Evolutionary conservation across 30 jellyfish, hydroid and myxozoan species (phyloP).

Genomic region (Turritopsis dohrnii): DNA sequence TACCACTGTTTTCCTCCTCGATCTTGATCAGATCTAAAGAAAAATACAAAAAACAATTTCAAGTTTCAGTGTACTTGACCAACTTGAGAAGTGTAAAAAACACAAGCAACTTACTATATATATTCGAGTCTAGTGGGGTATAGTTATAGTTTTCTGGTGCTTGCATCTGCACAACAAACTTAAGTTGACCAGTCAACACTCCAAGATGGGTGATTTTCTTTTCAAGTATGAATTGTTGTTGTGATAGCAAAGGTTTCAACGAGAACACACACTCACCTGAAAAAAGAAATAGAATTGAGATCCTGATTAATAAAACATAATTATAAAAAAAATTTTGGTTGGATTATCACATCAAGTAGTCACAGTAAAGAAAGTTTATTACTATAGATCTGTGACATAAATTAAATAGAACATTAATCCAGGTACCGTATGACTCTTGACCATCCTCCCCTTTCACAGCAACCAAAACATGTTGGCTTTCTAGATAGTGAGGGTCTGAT

Average conservation of each 20-base stretch:
- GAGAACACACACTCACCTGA: conserved; percentile 87
- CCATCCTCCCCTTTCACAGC: conserved; percentile 95
- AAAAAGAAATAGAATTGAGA: background rate
- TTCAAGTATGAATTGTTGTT: conserved; percentile 30
- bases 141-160: background rate
- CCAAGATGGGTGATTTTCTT: conserved; percentile 74
- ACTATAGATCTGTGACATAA: too few relatives aligned
- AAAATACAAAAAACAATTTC: background rate
- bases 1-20: background rate
- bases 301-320: too few relatives aligned
- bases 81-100: background rate
- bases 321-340: too few relatives aligned
- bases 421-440: conserved; percentile 84
- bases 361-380: too few relatives aligned
- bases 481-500: conserved; percentile 62
- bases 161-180: conserved; percentile 22
- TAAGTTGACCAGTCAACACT: conserved; percentile 67
- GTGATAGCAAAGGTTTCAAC: conserved; percentile 45
- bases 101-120: background rate
- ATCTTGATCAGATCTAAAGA: background rate
- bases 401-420: background rate
- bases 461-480: conserved; percentile 65
- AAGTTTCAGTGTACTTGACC: background rate
- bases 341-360: too few relatives aligned
- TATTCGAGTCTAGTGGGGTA: background rate